Percentiles rank a stretch among this genome's conserved stretches.
phyloP scores from a whole-genome alignment of 2,888 invertebrate species.

The Morpho achilles region DNA sequence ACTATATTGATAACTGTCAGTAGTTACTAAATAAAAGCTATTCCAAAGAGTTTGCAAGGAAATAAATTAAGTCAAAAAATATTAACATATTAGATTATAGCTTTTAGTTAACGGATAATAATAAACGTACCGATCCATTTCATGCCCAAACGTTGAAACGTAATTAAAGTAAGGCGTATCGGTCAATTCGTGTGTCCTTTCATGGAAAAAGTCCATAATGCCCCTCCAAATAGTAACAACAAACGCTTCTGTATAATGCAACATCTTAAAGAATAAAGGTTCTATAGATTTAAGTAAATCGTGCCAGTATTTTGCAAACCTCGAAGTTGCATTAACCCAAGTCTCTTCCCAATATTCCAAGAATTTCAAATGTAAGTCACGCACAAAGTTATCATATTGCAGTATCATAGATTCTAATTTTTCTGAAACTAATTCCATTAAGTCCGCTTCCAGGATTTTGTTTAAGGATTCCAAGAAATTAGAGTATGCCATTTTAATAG shows the following conservation, averaged over 20 bases:
- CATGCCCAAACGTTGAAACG: slow-evolving; percentile 88
- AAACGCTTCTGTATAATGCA: slow-evolving; percentile 87
- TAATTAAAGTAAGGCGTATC: slow-evolving; percentile 90
- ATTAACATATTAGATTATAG: too few species aligned
- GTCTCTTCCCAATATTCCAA: slow-evolving; percentile 84
- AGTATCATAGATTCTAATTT: slow-evolving; percentile 84
- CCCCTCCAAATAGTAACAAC: slow-evolving; percentile 87
- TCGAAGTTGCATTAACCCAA: slow-evolving; percentile 83
- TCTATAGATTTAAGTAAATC: slow-evolving; percentile 85
- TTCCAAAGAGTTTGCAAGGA: too few species aligned
- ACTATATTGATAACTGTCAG: too few species aligned
- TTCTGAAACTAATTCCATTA: slow-evolving; percentile 84
- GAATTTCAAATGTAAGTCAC: slow-evolving; percentile 84
- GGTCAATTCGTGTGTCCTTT: slow-evolving; percentile 87
- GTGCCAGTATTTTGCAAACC: slow-evolving; percentile 85
- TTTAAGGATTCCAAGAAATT: slow-evolving; percentile 84
- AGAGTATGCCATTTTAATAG: slow-evolving; percentile 84
- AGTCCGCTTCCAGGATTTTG: slow-evolving; percentile 85
- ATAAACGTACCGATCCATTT: slow-evolving; percentile 81
- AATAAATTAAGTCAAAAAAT: too few species aligned
- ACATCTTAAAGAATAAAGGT: slow-evolving; percentile 86
- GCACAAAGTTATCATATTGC: slow-evolving; percentile 88
- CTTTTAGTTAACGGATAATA: too few species aligned
- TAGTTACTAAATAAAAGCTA: too few species aligned
- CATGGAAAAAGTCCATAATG: slow-evolving; percentile 88